Base-by-base conservation (phyloP, 2,113 vertebrate species). In the Strigops habroptila region DNA sequence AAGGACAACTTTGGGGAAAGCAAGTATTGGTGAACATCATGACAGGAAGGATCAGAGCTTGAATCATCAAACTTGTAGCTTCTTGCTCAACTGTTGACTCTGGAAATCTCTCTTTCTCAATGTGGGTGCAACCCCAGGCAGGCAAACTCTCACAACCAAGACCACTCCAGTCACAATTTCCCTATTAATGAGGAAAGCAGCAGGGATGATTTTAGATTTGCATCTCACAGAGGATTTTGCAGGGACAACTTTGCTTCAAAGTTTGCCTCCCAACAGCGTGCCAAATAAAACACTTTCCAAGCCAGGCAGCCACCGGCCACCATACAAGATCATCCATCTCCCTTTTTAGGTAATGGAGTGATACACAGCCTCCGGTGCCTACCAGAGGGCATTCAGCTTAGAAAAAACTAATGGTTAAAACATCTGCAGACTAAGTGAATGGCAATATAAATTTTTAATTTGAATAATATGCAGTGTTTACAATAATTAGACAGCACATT, bases 401-500 rank as follows among this genome's bases (percentile, higher is more conserved):
- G 80, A 87, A 88, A 86, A 85, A 59, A 77, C 81, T 92, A 86
- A 91, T 41, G 77, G 1, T 53, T 77, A 86, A 94, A 93, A 74
- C 1, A 23, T 75, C 82, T 80, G 59, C 69, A 81, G 89, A 23
- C 46, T 76, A 84, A 70, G 3, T 69, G 83, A 88, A 90, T n/a
- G 73, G 39, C 76, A 92, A 93, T 86, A 94, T 83, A 88, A 60
- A 89, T 91, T 96, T n/a, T n/a, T n/a, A n/a, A n/a, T 96, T 95
- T 83, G 33, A 88, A 92, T 95, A 86, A 92, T 94, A 94, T 84
- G 73, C 39, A 86, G 73, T 60, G 55, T 94, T 96, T 95, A 95
- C 89, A 89, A 95, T 96, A 96, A 96, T 96, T 91, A n/a, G n/a
- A n/a, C n/a, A 96, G 93, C 16, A 0, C 87, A 94, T 96, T 96